Evolutionary conservation across 2,888 invertebrate genomes (phyloP).

Genomic region (Cephus pygmeus): DNA sequence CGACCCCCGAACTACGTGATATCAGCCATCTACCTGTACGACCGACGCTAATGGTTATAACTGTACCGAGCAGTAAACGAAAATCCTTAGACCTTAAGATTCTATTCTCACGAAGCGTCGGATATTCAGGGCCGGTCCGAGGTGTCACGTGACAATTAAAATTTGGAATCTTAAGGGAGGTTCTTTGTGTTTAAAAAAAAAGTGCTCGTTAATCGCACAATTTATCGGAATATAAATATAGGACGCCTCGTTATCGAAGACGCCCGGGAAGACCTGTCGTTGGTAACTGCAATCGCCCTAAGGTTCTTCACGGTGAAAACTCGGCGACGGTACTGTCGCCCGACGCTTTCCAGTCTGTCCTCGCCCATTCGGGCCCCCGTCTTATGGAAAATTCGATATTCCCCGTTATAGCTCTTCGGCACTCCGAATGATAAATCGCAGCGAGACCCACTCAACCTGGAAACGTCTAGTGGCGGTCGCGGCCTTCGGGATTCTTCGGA

Average conservation of each 20-base stretch:
- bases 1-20: not conserved
- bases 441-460: not conserved
- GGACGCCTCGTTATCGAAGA: not conserved
- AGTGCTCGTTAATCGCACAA: not conserved
- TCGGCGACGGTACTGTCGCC: not conserved
- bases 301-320: not conserved
- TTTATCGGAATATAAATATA: not conserved
- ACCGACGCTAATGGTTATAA: not conserved
- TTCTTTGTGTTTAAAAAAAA: not conserved
- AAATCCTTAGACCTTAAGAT: not conserved
- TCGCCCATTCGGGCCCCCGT: not conserved
- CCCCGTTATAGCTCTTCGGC: not conserved
- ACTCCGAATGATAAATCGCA: slow-evolving; percentile 2
- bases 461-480: not conserved
- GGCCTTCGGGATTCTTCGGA: not conserved
- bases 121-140: not conserved
- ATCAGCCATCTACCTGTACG: not conserved
- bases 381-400: not conserved
- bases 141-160: not conserved
- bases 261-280: not conserved
- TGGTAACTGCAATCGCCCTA: not conserved
- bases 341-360: not conserved
- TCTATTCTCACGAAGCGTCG: not conserved
- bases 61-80: not conserved
- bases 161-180: not conserved